phyloP scores from a whole-genome alignment of 2,797 vertebrate genomes.

The Myotis planiceps region DNA sequence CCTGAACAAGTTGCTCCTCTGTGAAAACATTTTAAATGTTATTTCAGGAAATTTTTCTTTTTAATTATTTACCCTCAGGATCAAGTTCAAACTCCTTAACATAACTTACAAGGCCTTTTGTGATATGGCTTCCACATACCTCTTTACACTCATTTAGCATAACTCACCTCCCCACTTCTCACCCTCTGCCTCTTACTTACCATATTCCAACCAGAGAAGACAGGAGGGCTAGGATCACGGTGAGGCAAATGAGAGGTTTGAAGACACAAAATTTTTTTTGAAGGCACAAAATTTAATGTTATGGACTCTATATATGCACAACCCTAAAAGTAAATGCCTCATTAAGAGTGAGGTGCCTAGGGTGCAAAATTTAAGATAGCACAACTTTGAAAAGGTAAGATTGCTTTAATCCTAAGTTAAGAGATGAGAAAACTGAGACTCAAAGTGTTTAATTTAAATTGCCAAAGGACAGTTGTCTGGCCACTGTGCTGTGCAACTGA shows the following conservation, averaged over 20 bases:
- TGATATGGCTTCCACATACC: background rate
- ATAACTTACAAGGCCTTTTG: background rate
- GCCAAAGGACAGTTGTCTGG: background rate
- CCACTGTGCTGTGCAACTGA: background rate
- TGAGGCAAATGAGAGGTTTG: background rate
- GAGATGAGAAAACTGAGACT: background rate
- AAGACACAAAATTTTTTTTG: background rate
- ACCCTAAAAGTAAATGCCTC: background rate
- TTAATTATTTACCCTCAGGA: background rate
- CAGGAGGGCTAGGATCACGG: background rate
- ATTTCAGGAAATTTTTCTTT: background rate
- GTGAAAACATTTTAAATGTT: conserved; percentile 1
- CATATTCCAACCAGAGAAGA: background rate
- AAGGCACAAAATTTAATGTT: background rate
- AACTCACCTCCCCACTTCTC: background rate
- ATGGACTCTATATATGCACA: background rate
- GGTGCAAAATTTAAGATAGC: background rate
- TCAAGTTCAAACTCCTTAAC: background rate
- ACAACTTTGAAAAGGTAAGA: background rate
- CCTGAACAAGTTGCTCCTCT: background rate
- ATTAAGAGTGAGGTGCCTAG: background rate
- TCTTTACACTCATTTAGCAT: background rate
- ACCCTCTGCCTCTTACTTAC: background rate
- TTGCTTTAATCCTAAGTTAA: background rate
- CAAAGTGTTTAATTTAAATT: background rate